Evolutionary conservation across 2,797 vertebrate species (phyloP).

Genomic region (Oophaga sylvatica): DNA sequence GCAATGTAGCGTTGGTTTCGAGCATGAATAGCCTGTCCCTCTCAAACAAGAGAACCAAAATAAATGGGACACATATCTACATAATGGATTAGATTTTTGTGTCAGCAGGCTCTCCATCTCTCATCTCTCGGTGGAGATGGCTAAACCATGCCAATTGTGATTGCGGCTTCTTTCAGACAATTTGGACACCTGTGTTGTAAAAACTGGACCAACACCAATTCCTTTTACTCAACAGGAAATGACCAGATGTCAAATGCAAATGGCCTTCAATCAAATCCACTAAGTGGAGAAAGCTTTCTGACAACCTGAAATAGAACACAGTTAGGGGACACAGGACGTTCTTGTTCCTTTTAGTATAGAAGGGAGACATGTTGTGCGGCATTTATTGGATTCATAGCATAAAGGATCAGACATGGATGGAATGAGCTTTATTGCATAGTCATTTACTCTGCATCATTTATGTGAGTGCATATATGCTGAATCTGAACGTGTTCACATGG

Average conservation of each 20-base stretch:
- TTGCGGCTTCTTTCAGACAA: constrained; percentile 41
- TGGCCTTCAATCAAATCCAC: constrained; percentile 29
- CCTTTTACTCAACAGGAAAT: constrained; percentile 38
- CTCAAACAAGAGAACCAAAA: constrained; percentile 10
- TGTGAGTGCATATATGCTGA: too few species aligned
- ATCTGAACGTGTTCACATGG: too few species aligned
- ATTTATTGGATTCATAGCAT: background rate
- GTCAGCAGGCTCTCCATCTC: constrained; percentile 41
- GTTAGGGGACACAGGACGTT: background rate
- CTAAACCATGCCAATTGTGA: constrained; percentile 34
- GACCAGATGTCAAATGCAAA: constrained; percentile 48
- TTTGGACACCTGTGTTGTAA: constrained; percentile 52
- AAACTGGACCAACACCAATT: constrained; percentile 42
- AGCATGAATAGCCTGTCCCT: background rate
- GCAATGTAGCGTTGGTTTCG: background rate
- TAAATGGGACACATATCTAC: constrained; percentile 30
- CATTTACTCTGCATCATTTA: background rate
- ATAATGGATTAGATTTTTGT: constrained; percentile 46
- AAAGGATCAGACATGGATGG: background rate
- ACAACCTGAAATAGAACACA: background rate
- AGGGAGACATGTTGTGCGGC: too few species aligned
- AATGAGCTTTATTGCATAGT: background rate
- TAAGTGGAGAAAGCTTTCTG: background rate
- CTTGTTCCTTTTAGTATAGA: background rate
- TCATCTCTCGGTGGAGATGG: constrained; percentile 25